A percentile compares a stretch with the other conserved stretches of the same genome.
Conservation (phyloP, 2,113 vertebrate genomes). For the Sapayoa aenigma region DNA sequence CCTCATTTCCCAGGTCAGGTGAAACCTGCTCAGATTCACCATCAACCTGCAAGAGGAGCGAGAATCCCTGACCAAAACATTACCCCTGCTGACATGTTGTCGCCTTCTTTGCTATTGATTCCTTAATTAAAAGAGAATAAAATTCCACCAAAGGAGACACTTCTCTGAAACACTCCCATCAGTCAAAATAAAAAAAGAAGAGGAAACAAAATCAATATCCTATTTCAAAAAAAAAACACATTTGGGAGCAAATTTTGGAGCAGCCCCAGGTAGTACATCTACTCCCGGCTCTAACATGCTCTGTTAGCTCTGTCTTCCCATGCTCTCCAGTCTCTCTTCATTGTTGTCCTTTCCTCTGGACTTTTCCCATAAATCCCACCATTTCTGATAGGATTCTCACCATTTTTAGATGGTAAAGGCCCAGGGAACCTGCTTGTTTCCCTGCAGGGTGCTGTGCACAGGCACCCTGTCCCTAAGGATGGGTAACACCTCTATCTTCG, state of each 20-base stretch:
- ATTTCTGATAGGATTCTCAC: neutral
- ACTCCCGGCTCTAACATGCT: neutral
- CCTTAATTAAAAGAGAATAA: constrained; percentile 27
- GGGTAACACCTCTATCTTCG: neutral
- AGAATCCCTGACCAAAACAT: neutral
- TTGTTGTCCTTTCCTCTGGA: neutral
- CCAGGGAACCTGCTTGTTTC: neutral
- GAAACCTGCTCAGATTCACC: neutral
- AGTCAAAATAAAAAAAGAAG: neutral
- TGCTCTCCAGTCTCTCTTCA: neutral
- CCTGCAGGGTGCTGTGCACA: neutral
- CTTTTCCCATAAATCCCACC: neutral
- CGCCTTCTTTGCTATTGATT: neutral
- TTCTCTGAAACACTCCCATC: neutral
- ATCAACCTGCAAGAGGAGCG: neutral
- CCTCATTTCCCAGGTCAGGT: neutral
- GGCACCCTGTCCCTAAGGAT: neutral
- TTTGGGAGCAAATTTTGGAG: neutral
- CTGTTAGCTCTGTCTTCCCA: neutral
- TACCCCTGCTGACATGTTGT: neutral
- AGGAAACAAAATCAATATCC: neutral
- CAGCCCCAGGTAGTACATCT: neutral
- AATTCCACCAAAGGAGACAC: neutral
- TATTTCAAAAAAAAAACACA: neutral
- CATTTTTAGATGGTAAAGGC: neutral